phyloP scores from a whole-genome alignment of 1,140 invertebrate species.

The Lepidostoma basale region DNA sequence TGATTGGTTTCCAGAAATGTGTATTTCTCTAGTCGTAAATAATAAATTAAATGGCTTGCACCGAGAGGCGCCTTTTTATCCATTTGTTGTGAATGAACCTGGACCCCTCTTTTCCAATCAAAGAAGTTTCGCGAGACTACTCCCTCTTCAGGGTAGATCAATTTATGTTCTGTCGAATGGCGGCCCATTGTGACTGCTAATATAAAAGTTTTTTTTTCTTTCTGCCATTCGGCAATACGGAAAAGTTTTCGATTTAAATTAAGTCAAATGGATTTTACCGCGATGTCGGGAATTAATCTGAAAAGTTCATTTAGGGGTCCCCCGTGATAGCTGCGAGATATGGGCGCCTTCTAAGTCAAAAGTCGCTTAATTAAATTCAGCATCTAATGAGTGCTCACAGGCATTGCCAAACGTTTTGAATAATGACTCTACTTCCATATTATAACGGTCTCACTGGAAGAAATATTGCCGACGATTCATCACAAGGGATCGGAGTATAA shows the following conservation, averaged over 20 bases:
- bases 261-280: conserved; percentile 38
- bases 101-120: conserved; percentile 44
- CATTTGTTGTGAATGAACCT: conserved; percentile 41
- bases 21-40: conserved; percentile 27
- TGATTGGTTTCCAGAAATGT: conserved; percentile 39
- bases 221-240: conserved; percentile 24
- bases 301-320: conserved; percentile 16
- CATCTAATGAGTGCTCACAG: too few relatives aligned
- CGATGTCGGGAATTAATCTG: conserved; percentile 22
- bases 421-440: too few relatives aligned
- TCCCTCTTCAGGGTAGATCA: conserved; percentile 36
- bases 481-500: too few relatives aligned
- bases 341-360: too few relatives aligned
- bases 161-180: conserved; percentile 40
- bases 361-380: conserved; percentile 21
- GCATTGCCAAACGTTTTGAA: too few relatives aligned
- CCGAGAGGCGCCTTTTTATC: conserved; percentile 27
- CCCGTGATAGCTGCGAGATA: background rate
- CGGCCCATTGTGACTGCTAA: conserved; percentile 43
- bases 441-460: too few relatives aligned
- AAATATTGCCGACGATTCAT: too few relatives aligned
- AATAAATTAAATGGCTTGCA: conserved; percentile 43
- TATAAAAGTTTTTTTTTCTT: conserved; percentile 43
- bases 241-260: conserved; percentile 39
- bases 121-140: conserved; percentile 36